Evolutionary conservation across 2,797 vertebrate genomes (phyloP).

Genomic region (Kryptopterus vitreolus): DNA sequence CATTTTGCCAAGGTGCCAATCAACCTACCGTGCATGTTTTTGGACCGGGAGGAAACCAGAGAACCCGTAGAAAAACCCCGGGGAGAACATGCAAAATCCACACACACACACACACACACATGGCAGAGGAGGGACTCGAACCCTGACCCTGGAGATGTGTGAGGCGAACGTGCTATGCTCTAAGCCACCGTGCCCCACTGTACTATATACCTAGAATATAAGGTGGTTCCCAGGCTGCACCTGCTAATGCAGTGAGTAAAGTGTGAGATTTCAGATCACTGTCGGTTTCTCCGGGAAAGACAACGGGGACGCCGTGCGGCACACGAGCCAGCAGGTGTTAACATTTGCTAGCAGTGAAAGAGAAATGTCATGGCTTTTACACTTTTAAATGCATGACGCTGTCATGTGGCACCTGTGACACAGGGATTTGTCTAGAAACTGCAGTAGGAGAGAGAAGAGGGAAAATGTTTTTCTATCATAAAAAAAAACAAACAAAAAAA

Average conservation of each 20-base stretch:
- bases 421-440: conserved; percentile 3
- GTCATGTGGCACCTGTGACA: neutral
- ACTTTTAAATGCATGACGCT: neutral
- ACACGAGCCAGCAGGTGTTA: neutral
- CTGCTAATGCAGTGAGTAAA: neutral
- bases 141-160: too few relatives aligned
- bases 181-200: too few relatives aligned
- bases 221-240: neutral
- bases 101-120: too few relatives aligned
- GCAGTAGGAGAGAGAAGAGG: neutral
- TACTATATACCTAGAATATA: too few relatives aligned
- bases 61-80: too few relatives aligned
- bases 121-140: too few relatives aligned
- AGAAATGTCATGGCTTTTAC: neutral
- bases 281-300: neutral
- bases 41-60: too few relatives aligned
- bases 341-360: neutral
- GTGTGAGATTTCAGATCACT: neutral
- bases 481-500: neutral
- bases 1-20: too few relatives aligned
- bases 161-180: too few relatives aligned
- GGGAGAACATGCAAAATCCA: too few relatives aligned
- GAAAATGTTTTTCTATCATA: neutral
- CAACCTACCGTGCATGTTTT: too few relatives aligned
- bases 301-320: neutral